Base-by-base conservation (phyloP, 2,797 vertebrate genomes). In the Macropus fuliginosus region DNA sequence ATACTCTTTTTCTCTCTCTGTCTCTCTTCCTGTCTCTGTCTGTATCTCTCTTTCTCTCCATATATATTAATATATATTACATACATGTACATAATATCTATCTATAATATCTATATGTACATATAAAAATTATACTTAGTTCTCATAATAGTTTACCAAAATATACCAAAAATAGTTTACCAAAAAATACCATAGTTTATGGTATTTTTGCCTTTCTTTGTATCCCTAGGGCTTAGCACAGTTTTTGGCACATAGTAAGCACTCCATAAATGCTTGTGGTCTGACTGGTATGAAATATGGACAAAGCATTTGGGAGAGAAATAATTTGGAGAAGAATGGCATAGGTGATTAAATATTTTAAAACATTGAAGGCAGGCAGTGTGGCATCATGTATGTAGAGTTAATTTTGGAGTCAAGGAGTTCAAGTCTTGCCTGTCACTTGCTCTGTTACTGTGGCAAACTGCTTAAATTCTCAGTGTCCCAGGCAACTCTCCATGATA, bases 41-140 rank as follows among this genome's bases (percentile, higher is more conserved):
- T 59, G 57, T 59, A 27, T 59, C 9, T 59, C 34, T n/a, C 12
- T n/a, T 4, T 16, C 4, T 66, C 13, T 6, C 1, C 6, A 5
- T 66, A 2, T 66, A 0, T n/a, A 13, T n/a, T 16, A 0, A n/a
- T 4, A 66, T 29, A 62, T 1, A 66, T 1, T 11, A 62, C 3
- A 62, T 27, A 62, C 3, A 62, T 28, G 13, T 34, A 5, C 21
- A 21, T 18, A 56, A 56, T 56, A 55, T 18, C 16, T 55, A 56
- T 21, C 11, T 28, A 5, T 31, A 62, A 56, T 56, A 56, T 52
- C 52, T 57, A 28, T 13, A 14, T 31, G n/a, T 13, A 14, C 2
- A 3, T 62, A 34, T 62, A 11, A n/a, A 34, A 34, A 62, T 62
- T 62, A 62, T 62, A 34, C 59, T 62, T 34, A 62, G 31, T 62